phyloP scores from a whole-genome alignment of 2,113 vertebrate species.

The Myrmecophaga tridactyla region DNA sequence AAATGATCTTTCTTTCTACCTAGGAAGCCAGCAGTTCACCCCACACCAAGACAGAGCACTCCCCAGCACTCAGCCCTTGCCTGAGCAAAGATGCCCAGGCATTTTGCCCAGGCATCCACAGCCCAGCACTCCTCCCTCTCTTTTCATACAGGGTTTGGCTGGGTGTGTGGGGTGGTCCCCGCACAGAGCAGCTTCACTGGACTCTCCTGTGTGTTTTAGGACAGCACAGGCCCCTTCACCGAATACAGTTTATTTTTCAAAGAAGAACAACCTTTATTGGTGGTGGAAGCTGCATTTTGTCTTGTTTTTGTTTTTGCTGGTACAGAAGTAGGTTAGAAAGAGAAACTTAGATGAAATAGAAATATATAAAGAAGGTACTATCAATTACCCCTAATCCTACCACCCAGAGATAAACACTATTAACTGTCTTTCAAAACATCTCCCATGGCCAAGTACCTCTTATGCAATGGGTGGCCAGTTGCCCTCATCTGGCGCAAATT shows the following conservation, averaged over 20 bases:
- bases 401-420: neutral
- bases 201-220: neutral
- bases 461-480: neutral
- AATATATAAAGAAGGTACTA: neutral
- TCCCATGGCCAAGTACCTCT: neutral
- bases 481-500: neutral
- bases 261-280: neutral
- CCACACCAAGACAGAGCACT: neutral
- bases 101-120: neutral
- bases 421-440: neutral
- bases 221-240: neutral
- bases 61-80: neutral
- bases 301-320: neutral
- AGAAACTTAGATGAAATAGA: neutral
- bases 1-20: neutral
- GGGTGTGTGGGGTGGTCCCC: neutral
- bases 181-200: neutral
- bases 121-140: neutral
- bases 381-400: neutral
- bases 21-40: slow-evolving; percentile 21
- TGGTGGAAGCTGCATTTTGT: neutral
- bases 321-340: neutral
- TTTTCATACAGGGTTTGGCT: neutral
- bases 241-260: neutral
- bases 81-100: neutral